Evolutionary conservation across 2,888 invertebrate species (phyloP), one percentile per base, ranked within the genome.

Genomic region (Heliothis peltigera): DNA sequence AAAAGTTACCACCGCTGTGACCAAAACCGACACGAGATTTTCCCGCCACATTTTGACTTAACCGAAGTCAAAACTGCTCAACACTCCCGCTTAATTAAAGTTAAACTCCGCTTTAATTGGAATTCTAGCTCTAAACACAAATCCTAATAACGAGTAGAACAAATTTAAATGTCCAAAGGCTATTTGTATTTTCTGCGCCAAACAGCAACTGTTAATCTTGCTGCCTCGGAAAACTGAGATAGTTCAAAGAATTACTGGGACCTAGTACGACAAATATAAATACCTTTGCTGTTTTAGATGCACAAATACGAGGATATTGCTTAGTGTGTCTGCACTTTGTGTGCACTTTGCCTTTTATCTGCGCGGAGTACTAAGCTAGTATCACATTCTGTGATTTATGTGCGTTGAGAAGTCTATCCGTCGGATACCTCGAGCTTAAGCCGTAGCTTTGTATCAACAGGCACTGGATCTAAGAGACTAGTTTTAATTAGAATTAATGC

Each of bases 101-200:
- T 62, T 56, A 43, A 54, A 76, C 67, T 72, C 69, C 49, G 60
- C 64, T 46, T 28, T 77, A 77, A 73, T 74, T 77, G 51, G 51
- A 65, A 67, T 77, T 73, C 77, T 78, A 77, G 66, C 56, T 74
- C 65, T 70, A 75, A 66, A 80, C 70, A 82, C 75, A 78, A 83
- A 83, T 83, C 76, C 70, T 69, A 64, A 65, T 60, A 74, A 77
- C 70, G 66, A 73, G 69, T 17, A 51, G 66, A 79, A 80, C 73
- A 78, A 79, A 80, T 81, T 80, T 78, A 77, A 79, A 80, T 79
- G 75, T 76, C 73, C 76, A 52, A 62, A 64, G 55, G 70, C 72
- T 79, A 81, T 83, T 83, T 80, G 80, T 81, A 79, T 80, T 82
- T 79, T 82, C 73, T 73, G 64, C 64, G 63, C 67, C 66, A 71